A percentile compares a stretch with the other conserved stretches of the same genome.
phyloP scores from a whole-genome alignment of 1,140 invertebrate species.

The Trachymyrmex septentrionalis region DNA sequence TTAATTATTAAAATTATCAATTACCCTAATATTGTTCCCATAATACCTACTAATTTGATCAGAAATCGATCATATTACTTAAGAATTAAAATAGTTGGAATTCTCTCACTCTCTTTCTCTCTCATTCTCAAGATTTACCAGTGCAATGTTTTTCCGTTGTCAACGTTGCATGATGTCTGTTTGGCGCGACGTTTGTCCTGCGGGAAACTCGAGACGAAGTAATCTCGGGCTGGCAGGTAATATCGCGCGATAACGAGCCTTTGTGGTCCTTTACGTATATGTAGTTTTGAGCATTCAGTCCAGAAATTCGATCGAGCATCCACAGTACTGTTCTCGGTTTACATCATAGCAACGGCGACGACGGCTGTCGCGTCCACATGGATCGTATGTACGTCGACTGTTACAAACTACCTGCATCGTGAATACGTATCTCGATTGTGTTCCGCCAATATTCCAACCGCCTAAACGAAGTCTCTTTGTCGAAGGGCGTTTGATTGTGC shows the following conservation, averaged over 20 bases:
- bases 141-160: slow-evolving; percentile 9
- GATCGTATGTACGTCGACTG: slow-evolving; percentile 39
- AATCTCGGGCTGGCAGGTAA: slow-evolving; percentile 67
- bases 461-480: slow-evolving; percentile 62
- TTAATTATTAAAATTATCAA: not conserved
- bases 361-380: slow-evolving; percentile 24
- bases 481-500: slow-evolving; percentile 63
- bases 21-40: not conserved
- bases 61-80: not conserved
- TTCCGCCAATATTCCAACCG: slow-evolving; percentile 26
- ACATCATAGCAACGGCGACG: slow-evolving; percentile 41
- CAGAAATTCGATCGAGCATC: slow-evolving; percentile 69
- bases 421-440: slow-evolving; percentile 67
- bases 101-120: not conserved
- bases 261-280: slow-evolving; percentile 61
- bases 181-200: slow-evolving; percentile 20
- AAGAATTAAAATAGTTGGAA: not conserved
- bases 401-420: slow-evolving; percentile 68
- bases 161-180: slow-evolving; percentile 10
- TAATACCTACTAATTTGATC: not conserved
- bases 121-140: not conserved
- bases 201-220: slow-evolving; percentile 31
- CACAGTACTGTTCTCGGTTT: slow-evolving; percentile 55
- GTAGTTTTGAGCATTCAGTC: slow-evolving; percentile 69
- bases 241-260: slow-evolving; percentile 69